Evolutionary conservation across 2,797 vertebrate species (phyloP), one percentile per base, ranked within the genome.

Genomic region (Clamator glandarius): DNA sequence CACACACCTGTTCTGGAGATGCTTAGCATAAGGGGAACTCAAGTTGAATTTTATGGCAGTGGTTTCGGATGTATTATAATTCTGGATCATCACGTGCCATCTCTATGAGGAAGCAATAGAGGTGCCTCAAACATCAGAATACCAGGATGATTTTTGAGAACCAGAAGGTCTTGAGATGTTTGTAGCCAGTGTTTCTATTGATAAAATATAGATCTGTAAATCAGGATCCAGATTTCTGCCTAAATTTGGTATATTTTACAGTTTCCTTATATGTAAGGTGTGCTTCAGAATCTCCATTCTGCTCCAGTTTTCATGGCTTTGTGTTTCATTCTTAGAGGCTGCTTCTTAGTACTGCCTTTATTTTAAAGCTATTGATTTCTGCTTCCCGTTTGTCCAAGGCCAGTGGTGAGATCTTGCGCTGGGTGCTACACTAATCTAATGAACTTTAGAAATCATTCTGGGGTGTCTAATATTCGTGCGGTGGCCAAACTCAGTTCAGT

Each of bases 401-500:
- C 55, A 26, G 44, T 48, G 35, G 36, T 87, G 77, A 91, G 67
- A 80, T 39, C 64, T 69, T 19, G 18, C 92, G 52, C 59, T 2
- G 23, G 39, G 79, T 59, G 42, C 50, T 78, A 52, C 46, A 54
- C n/a, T 94, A 91, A 95, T 78, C 39, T 82, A 91, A 83, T 76
- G 74, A 91, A 89, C 46, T 67, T 93, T 70, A 96, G 85, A 80
- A 94, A 87, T 81, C 2, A 0, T 86, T 91, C 83, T 85, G 29
- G 46, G 29, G 25, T 85, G 28, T 63, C 95, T 89, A 92, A 84
- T 95, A 92, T 79, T 94, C 4, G 0, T 33, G 39, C 9, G 0
- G 52, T 94, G 70, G 75, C 88, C 88, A 82, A 90, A 93, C 68
- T 83, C 84, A 0, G 81, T 89, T 95, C 89, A 95, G 91, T 94